These are phyloP conservation scores for Drosophila rufa DNA, from an alignment of 1,140 invertebrate genomes.

Conservation along the genomic window DNA sequence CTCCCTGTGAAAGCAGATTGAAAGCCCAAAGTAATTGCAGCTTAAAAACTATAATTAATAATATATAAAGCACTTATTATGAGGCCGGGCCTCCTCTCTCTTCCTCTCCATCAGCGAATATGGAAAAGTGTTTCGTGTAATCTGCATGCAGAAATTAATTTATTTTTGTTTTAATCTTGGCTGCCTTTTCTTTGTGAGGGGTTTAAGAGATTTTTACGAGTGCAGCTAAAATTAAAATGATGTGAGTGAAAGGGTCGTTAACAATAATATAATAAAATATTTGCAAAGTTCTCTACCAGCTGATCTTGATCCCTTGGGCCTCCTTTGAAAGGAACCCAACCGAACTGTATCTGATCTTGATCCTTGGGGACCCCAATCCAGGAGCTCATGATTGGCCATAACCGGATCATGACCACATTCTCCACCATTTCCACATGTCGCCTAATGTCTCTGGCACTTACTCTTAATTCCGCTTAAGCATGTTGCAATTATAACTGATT, in stretches of 20 bases:
- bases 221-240: constrained; percentile 25
- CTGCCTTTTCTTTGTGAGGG: constrained; percentile 27
- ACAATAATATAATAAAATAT: constrained; percentile 1
- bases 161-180: constrained; percentile 46
- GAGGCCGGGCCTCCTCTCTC: not conserved
- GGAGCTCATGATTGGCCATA: constrained; percentile 12
- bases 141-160: constrained; percentile 43
- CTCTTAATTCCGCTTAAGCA: constrained; percentile 59
- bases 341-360: not conserved
- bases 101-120: constrained; percentile 12
- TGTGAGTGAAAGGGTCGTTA: too few species aligned
- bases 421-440: constrained; percentile 30
- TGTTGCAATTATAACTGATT: constrained; percentile 67
- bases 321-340: not conserved
- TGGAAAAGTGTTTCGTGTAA: constrained; percentile 19
- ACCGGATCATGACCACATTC: constrained; percentile 31
- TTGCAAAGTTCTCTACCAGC: not conserved
- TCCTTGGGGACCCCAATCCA: constrained; percentile 3
- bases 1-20: constrained; percentile 4
- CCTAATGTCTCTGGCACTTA: constrained; percentile 51
- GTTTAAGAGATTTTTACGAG: constrained; percentile 22
- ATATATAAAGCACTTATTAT: constrained; percentile 37
- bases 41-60: constrained; percentile 53
- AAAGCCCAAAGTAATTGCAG: constrained; percentile 32
- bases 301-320: constrained; percentile 10